Conservation (phyloP, 2,113 vertebrate genomes). For the Cottus gobio region DNA sequence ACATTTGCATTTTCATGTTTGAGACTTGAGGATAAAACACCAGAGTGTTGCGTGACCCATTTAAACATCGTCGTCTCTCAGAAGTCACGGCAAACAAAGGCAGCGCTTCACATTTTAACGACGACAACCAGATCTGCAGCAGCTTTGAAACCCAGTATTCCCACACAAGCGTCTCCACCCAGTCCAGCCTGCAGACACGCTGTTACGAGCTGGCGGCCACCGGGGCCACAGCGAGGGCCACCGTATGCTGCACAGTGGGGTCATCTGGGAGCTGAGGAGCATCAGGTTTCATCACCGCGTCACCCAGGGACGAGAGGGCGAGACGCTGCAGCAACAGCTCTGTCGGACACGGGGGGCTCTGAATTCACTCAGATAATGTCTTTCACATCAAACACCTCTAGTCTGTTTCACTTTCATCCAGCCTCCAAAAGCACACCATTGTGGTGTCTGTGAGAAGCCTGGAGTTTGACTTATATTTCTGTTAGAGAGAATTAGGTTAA, state of each 20-base stretch:
- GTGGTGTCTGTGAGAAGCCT: slow-evolving; percentile 18
- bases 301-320: slow-evolving; percentile 18
- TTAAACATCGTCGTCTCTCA: slow-evolving; percentile 7
- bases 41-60: slow-evolving; percentile 24
- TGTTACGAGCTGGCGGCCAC: slow-evolving; percentile 14
- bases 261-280: slow-evolving; percentile 21
- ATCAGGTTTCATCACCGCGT: slow-evolving; percentile 19
- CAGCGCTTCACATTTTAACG: background rate
- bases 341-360: slow-evolving; percentile 17
- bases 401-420: slow-evolving; percentile 49
- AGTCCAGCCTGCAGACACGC: slow-evolving; percentile 4
- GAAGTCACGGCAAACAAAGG: slow-evolving; percentile 18
- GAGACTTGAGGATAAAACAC: slow-evolving; percentile 10
- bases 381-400: slow-evolving; percentile 45
- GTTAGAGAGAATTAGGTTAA: slow-evolving; percentile 64
- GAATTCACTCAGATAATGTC: slow-evolving; percentile 27
- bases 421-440: slow-evolving; percentile 8
- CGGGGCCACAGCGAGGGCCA: background rate
- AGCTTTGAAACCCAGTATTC: background rate
- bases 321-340: slow-evolving; percentile 21
- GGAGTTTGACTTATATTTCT: slow-evolving; percentile 24
- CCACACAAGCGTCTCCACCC: background rate
- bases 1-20: slow-evolving; percentile 13
- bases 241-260: slow-evolving; percentile 20
- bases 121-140: background rate